These are phyloP conservation scores for Drosophila tanythrix DNA, from an alignment of 2,888 invertebrate genomes.

Conservation along the genomic window DNA sequence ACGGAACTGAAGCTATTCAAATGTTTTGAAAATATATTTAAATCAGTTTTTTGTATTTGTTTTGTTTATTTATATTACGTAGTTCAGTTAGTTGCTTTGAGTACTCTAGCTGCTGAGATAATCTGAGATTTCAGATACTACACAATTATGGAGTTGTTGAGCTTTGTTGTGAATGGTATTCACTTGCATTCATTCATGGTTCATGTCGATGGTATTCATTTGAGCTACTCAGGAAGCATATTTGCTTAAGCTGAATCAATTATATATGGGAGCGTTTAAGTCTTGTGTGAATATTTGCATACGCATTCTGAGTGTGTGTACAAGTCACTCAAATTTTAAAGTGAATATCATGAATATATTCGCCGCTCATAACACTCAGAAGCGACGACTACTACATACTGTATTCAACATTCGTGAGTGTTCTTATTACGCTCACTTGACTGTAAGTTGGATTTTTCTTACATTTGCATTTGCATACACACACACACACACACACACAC, in stretches of 20 bases:
- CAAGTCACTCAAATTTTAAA: neutral
- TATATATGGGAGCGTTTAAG: neutral
- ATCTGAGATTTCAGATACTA: neutral
- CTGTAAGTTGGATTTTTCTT: neutral
- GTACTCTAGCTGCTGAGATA: neutral
- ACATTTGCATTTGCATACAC: neutral
- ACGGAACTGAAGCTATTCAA: no score
- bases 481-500: neutral
- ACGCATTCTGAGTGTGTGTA: neutral
- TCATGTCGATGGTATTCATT: neutral
- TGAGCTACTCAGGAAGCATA: neutral
- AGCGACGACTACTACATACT: neutral
- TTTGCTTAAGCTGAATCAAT: neutral
- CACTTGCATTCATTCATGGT: neutral
- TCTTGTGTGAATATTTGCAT: neutral
- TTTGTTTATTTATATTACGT: neutral
- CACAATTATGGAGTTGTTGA: neutral
- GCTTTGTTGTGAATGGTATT: neutral
- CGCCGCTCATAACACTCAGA: neutral
- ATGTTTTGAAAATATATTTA: neutral
- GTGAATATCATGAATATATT: neutral
- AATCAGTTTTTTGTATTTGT: neutral
- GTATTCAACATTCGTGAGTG: conserved; percentile 9
- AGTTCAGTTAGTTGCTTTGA: neutral
- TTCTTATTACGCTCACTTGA: conserved; percentile 20